These are phyloP conservation scores for Apeira syringaria DNA, from an alignment of 2,888 invertebrate genomes.

Conservation along the genomic window DNA sequence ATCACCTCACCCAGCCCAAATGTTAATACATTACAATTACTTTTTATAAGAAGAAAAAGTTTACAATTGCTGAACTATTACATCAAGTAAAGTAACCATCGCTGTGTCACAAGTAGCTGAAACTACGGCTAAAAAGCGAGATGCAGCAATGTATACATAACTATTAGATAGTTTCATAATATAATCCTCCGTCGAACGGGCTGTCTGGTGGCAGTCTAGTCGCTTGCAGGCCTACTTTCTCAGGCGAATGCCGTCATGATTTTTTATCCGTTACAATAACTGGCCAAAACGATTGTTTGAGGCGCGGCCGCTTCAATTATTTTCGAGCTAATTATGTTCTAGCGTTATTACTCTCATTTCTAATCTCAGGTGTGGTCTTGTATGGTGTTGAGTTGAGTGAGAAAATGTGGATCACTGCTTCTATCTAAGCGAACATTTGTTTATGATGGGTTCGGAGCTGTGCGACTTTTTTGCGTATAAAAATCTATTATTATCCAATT, in stretches of 20 bases:
- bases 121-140: neutral
- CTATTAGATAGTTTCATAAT: conserved; percentile 7
- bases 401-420: too few relatives aligned
- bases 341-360: conserved; percentile 41
- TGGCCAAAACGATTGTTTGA: conserved; percentile 59
- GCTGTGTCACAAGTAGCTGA: neutral
- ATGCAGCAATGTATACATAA: conserved; percentile 34
- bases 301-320: conserved; percentile 59
- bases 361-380: conserved; percentile 35
- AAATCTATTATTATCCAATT: too few relatives aligned
- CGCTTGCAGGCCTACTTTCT: conserved; percentile 70
- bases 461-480: too few relatives aligned
- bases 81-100: conserved; percentile 5
- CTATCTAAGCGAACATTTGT: too few relatives aligned
- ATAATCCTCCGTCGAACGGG: conserved; percentile 23
- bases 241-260: conserved; percentile 55
- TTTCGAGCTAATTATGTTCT: conserved; percentile 53
- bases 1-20: conserved; percentile 7
- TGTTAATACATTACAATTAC: conserved; percentile 10
- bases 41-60: conserved; percentile 22
- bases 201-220: conserved; percentile 75
- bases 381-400: conserved; percentile 6
- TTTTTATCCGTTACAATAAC: conserved; percentile 67
- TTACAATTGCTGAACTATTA: conserved; percentile 9
- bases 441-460: too few relatives aligned